Conservation (phyloP, 2,888 invertebrate species). For the Hirudinaria manillensis region DNA sequence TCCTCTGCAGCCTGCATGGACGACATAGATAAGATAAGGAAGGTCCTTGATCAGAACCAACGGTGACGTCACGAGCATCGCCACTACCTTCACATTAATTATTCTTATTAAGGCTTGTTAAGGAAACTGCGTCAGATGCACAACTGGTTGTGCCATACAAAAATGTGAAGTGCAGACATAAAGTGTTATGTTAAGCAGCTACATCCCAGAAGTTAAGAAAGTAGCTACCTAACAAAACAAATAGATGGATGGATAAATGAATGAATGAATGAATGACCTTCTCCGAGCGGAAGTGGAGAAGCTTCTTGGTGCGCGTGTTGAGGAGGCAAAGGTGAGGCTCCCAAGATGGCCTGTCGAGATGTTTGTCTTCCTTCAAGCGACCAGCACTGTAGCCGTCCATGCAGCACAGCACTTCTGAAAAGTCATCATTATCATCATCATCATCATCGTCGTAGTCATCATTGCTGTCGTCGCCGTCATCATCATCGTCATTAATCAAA, state of each 20-base stretch:
- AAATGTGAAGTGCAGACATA: too few species aligned
- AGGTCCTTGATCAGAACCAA: too few species aligned
- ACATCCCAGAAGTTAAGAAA: too few species aligned
- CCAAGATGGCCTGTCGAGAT: slow-evolving; percentile 57
- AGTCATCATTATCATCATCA: neutral
- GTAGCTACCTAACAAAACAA: too few species aligned
- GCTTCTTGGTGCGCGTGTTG: slow-evolving; percentile 68
- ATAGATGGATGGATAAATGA: too few species aligned
- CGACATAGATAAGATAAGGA: too few species aligned
- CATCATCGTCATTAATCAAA: slow-evolving; percentile 1
- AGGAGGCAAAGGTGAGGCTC: slow-evolving; percentile 75
- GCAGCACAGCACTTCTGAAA: slow-evolving; percentile 11
- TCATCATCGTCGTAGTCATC: too few species aligned
- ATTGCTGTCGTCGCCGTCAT: neutral
- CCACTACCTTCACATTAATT: too few species aligned
- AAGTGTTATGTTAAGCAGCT: too few species aligned
- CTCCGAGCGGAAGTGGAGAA: slow-evolving; percentile 71
- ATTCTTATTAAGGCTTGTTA: too few species aligned
- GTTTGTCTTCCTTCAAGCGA: slow-evolving; percentile 5
- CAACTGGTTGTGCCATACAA: too few species aligned
- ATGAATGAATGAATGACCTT: slow-evolving; percentile 60
- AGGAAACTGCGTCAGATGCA: too few species aligned
- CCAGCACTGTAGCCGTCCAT: slow-evolving; percentile 10
- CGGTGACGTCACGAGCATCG: neutral
- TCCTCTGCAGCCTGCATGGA: slow-evolving; percentile 4